phyloP scores from a whole-genome alignment of 1,140 invertebrate genomes.

The Psix sp. region DNA sequence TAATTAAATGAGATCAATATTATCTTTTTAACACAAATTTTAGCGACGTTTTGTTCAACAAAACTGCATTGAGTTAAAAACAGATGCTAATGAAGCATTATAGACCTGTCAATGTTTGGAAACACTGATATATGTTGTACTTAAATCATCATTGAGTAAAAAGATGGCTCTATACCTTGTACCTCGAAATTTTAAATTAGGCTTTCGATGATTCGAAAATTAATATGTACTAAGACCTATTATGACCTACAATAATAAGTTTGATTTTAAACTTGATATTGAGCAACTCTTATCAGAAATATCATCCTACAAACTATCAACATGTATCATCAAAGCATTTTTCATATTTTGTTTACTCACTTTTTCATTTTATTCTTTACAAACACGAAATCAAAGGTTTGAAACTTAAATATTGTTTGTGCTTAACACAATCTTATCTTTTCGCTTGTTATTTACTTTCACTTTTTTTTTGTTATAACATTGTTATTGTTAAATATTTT shows the following conservation, averaged over 20 bases:
- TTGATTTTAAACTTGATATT: too few relatives aligned
- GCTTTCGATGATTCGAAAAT: neutral
- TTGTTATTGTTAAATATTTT: too few relatives aligned
- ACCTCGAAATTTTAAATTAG: conserved; percentile 30
- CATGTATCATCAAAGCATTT: conserved; percentile 26
- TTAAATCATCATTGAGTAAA: conserved; percentile 34
- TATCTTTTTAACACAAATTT: conserved; percentile 3
- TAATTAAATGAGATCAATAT: neutral
- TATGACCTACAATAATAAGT: too few relatives aligned
- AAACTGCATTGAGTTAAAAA: too few relatives aligned
- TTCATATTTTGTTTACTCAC: conserved; percentile 4
- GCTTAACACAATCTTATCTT: conserved; percentile 12
- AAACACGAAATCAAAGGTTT: conserved; percentile 9
- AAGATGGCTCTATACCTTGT: conserved; percentile 68
- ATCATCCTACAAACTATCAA: conserved; percentile 11
- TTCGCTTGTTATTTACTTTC: conserved; percentile 6
- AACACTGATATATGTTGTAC: conserved; percentile 72
- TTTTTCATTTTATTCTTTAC: conserved; percentile 5
- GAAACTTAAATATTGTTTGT: neutral
- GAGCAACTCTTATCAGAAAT: too few relatives aligned
- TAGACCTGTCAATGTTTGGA: conserved; percentile 72
- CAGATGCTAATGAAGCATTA: too few relatives aligned
- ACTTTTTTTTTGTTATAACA: conserved; percentile 1
- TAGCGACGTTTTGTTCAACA: conserved; percentile 7
- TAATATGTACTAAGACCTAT: too few relatives aligned